phyloP scores from a whole-genome alignment of 1,140 invertebrate genomes.

The Whitmania pigra region DNA sequence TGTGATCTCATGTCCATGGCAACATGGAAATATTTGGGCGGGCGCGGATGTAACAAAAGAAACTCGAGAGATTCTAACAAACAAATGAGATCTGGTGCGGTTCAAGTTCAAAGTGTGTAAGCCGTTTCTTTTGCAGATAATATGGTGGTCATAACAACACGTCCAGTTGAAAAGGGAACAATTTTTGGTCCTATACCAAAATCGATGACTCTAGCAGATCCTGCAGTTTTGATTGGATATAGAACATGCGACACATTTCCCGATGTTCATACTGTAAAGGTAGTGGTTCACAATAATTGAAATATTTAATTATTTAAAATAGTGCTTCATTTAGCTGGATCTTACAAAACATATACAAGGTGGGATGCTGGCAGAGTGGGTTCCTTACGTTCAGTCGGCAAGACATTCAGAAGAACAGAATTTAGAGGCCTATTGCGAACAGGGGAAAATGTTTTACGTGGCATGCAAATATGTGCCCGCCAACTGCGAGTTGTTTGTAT shows the following conservation, averaged over 20 bases:
- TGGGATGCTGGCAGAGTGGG: constrained; percentile 32
- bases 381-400: constrained; percentile 37
- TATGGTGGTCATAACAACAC: constrained; percentile 30
- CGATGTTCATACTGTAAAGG: constrained; percentile 32
- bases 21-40: too few relatives aligned
- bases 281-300: constrained; percentile 18
- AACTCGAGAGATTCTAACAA: too few relatives aligned
- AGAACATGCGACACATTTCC: constrained; percentile 33
- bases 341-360: constrained; percentile 27
- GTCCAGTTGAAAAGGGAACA: constrained; percentile 34
- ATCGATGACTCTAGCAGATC: constrained; percentile 32
- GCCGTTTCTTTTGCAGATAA: background rate
- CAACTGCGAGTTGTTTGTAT: constrained; percentile 39
- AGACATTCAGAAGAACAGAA: constrained; percentile 42
- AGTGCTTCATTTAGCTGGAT: constrained; percentile 27
- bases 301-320: background rate
- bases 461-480: constrained; percentile 35
- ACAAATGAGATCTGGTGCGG: too few relatives aligned
- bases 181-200: constrained; percentile 39
- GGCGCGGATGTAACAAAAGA: too few relatives aligned
- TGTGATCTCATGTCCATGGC: too few relatives aligned
- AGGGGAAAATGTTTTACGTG: constrained; percentile 41
- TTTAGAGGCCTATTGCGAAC: constrained; percentile 40
- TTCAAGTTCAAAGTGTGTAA: too few relatives aligned
- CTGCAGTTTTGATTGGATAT: constrained; percentile 35